Conservation (phyloP, 2,888 invertebrate species). For the Rhimphoctona megacephalus region DNA sequence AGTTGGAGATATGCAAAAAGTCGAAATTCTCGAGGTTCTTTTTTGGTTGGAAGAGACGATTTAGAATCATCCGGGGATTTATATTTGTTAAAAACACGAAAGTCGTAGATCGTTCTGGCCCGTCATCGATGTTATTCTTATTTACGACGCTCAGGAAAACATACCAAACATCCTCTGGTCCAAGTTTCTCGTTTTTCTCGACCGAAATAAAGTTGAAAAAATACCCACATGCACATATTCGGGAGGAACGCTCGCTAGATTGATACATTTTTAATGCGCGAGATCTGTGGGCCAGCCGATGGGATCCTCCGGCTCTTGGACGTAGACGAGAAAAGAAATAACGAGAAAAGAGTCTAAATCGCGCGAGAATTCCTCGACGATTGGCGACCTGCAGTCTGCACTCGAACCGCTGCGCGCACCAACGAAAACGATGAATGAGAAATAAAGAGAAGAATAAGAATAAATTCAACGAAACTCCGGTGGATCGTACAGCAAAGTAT, state of each 20-base stretch:
- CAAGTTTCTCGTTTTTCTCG: neutral
- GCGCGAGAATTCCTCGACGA: slow-evolving; percentile 53
- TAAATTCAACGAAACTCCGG: slow-evolving; percentile 38
- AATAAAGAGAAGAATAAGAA: slow-evolving; percentile 32
- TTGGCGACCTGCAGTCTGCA: slow-evolving; percentile 67
- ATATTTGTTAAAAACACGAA: neutral
- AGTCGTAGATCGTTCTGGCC: slow-evolving; percentile 48
- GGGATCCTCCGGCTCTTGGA: no score
- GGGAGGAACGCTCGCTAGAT: slow-evolving; percentile 65
- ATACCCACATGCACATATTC: neutral
- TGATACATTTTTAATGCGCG: slow-evolving; percentile 75
- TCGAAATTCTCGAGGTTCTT: no score
- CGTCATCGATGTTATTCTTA: slow-evolving; percentile 74
- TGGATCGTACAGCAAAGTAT: slow-evolving; percentile 51
- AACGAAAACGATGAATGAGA: slow-evolving; percentile 62
- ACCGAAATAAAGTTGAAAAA: neutral
- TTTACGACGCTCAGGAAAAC: slow-evolving; percentile 75
- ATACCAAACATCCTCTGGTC: slow-evolving; percentile 67
- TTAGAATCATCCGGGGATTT: neutral
- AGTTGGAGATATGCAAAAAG: no score
- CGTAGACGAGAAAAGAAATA: neutral
- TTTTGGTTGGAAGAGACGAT: no score
- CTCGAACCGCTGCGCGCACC: slow-evolving; percentile 12
- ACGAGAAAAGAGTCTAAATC: slow-evolving; percentile 18
- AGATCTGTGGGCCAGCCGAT: slow-evolving; percentile 47